phyloP scores from a whole-genome alignment of 2,113 vertebrate genomes.

The Bombycilla garrulus region DNA sequence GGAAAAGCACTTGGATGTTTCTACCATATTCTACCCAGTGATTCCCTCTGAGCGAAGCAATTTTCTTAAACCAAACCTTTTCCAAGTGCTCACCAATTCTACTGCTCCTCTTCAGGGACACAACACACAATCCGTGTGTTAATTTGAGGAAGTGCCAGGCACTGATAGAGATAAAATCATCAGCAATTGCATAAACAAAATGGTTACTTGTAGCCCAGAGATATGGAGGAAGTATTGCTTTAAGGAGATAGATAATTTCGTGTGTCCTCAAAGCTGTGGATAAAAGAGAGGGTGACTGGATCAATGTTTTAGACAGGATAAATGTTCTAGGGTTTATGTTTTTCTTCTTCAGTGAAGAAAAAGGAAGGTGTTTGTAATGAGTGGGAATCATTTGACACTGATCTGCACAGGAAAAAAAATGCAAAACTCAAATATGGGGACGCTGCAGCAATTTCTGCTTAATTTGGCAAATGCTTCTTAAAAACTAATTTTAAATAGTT shows the following conservation, averaged over 20 bases:
- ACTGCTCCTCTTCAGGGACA: not conserved
- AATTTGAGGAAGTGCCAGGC: not conserved
- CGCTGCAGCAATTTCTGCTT: not conserved
- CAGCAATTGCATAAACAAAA: not conserved
- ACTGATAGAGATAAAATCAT: conserved; percentile 24
- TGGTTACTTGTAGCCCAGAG: conserved; percentile 4
- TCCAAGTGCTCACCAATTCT: not conserved
- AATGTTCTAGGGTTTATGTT: not conserved
- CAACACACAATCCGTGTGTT: not conserved
- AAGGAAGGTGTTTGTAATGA: not conserved
- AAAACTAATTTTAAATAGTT: not conserved
- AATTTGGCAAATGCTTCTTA: not conserved
- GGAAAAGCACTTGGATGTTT: not conserved
- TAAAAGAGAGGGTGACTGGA: not conserved
- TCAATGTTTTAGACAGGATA: not conserved
- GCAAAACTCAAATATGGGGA: not conserved
- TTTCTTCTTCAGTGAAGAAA: not conserved
- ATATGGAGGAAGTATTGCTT: not conserved
- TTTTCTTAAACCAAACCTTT: not conserved
- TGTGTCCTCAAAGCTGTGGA: not conserved
- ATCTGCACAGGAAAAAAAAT: not conserved
- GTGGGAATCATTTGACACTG: not conserved
- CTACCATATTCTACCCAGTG: not conserved
- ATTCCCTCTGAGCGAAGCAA: not conserved
- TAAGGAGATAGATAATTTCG: not conserved